Percentiles rank a stretch among this genome's conserved stretches.
phyloP scores from a whole-genome alignment of 2,113 vertebrate species.

The Cinclus mexicanus region DNA sequence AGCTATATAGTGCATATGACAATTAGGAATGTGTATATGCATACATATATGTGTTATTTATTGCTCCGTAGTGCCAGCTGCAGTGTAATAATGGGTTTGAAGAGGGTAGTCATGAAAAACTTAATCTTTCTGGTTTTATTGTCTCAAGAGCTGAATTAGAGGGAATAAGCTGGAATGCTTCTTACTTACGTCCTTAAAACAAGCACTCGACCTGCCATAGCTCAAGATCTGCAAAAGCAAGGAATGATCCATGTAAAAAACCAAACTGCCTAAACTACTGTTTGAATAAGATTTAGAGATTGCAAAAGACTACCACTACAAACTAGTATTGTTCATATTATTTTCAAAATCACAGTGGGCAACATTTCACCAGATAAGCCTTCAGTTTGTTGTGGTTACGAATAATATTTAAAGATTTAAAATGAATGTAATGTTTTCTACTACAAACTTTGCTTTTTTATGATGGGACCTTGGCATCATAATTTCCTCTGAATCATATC shows the following conservation, averaged over 20 bases:
- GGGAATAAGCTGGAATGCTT: neutral
- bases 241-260: neutral
- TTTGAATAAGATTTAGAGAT: neutral
- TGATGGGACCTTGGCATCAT: neutral
- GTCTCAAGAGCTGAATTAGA: neutral
- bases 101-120: slow-evolving; percentile 17
- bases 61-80: slow-evolving; percentile 7
- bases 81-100: slow-evolving; percentile 12
- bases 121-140: slow-evolving; percentile 11
- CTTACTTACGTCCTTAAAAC: neutral
- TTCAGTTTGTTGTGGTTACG: neutral
- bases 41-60: neutral
- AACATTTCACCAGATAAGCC: neutral
- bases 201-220: neutral
- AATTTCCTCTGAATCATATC: neutral
- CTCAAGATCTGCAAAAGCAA: neutral
- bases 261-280: neutral
- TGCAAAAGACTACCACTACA: neutral
- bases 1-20: neutral
- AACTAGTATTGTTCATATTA: neutral
- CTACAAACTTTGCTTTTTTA: neutral
- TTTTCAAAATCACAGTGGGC: neutral
- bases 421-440: neutral
- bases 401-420: neutral
- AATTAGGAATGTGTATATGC: neutral